These are phyloP conservation scores for Amazona vittata DNA, from an alignment of 2,113 vertebrate genomes.

Conservation along the genomic window DNA sequence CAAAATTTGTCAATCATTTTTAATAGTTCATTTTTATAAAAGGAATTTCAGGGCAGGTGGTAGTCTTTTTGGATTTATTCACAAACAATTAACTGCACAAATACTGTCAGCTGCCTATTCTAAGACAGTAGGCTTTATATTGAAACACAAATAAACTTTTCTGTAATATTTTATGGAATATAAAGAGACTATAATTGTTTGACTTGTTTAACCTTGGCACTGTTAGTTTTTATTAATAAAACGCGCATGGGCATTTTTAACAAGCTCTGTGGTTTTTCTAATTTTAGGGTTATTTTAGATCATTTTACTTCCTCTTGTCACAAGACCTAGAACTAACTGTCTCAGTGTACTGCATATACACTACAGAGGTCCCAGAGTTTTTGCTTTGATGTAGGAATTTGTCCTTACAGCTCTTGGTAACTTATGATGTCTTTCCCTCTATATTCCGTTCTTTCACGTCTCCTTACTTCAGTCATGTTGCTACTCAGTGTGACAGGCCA, in stretches of 20 bases:
- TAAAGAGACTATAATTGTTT: slow-evolving; percentile 85
- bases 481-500: neutral
- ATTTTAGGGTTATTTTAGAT: slow-evolving; percentile 58
- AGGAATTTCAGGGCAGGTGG: slow-evolving; percentile 79
- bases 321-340: neutral
- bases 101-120: neutral
- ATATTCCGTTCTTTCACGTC: neutral
- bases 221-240: slow-evolving; percentile 89
- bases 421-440: accelerated
- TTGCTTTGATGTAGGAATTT: neutral
- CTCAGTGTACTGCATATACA: neutral
- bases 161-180: slow-evolving; percentile 88
- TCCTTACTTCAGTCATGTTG: neutral
- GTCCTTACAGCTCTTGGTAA: neutral
- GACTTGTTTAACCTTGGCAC: slow-evolving; percentile 85
- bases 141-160: slow-evolving; percentile 85
- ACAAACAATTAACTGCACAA: slow-evolving; percentile 81
- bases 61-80: slow-evolving; percentile 79
- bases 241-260: slow-evolving; percentile 84
- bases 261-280: slow-evolving; percentile 77
- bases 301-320: neutral
- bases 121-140: slow-evolving; percentile 80
- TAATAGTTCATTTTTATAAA: slow-evolving; percentile 86
- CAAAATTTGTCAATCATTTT: slow-evolving; percentile 86
- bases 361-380: neutral